These are phyloP conservation scores for Eupeodes corollae DNA, from an alignment of 1,140 invertebrate species.

Conservation along the genomic window DNA sequence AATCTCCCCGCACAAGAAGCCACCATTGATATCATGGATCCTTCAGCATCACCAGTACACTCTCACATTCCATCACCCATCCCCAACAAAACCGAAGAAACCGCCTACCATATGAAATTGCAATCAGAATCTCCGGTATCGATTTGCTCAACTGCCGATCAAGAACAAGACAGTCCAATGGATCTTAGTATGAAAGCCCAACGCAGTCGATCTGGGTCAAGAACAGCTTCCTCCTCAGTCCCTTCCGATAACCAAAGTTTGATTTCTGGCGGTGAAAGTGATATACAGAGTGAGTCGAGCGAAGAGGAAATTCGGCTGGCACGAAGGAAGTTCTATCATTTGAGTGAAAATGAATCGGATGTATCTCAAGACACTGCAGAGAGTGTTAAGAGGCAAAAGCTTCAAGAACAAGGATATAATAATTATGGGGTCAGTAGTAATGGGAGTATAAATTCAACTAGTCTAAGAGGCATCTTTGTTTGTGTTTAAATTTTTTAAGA, in stretches of 20 bases:
- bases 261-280: not conserved
- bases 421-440: conserved; percentile 21
- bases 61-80: not conserved
- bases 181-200: conserved; percentile 60
- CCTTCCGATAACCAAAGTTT: not conserved
- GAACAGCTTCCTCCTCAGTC: not conserved
- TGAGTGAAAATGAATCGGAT: conserved; percentile 20
- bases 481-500: conserved; percentile 24
- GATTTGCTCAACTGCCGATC: conserved; percentile 18
- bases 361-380: conserved; percentile 7
- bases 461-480: conserved; percentile 31
- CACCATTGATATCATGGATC: not conserved
- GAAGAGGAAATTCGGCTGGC: conserved; percentile 18
- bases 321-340: conserved; percentile 25
- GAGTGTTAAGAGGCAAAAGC: conserved; percentile 25
- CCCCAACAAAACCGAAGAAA: conserved; percentile 14
- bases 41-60: not conserved
- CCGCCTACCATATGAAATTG: conserved; percentile 30
- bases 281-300: conserved; percentile 21
- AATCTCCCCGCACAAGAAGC: conserved; percentile 2
- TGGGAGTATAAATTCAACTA: conserved; percentile 10
- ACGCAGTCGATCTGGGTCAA: conserved; percentile 13
- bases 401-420: conserved; percentile 11
- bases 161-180: conserved; percentile 59
- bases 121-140: conserved; percentile 32